Base-by-base conservation (phyloP, 64 coral and sea anemone species). In the Pocillopora damicornis region DNA sequence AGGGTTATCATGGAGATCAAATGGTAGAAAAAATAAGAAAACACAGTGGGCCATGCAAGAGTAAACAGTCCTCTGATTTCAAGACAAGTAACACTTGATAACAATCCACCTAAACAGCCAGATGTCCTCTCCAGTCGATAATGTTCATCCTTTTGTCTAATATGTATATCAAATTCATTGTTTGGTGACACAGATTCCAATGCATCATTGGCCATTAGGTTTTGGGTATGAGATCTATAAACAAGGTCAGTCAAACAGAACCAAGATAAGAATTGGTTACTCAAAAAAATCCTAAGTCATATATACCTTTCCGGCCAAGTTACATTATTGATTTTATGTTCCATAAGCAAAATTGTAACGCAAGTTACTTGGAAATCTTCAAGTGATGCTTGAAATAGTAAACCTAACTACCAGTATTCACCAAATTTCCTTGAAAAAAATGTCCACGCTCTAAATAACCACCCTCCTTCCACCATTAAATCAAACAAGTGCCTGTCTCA, bases 61-160 rank as follows among this genome's bases (percentile, higher is more conserved):
- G 25, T 34, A 30, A 93, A 75, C 17, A 96, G 72, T 26, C 87
- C 57, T 77, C 71, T 87, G 60, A 92, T 82, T 79, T 93, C 91
- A 36, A 18, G 59, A 58, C 45, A 87, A 14, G 75, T 87, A 20
- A 63, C 61, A 65, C 42, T 9, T 51, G 90, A 89, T 15, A 89
- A 85, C 20, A 95, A 26, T 81, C 72, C 72, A 6, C 60, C 15
- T 30, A 37, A 22, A 87, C 87, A 81, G 35, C 64, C 35, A 73
- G 22, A 71, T 23, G 20, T 58, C 3, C 13, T 72, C 58, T 45
- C 64, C 18, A 8, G 37, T 16, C 4, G 38, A 72, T 23, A 71
- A 23, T 71, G 7, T 1, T 71, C 1, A 6, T 23, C 67, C 23
- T n/a, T 3, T 56, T 45, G 64, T 58, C 38, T 45, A 51, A 72